phyloP scores from a whole-genome alignment of 2,113 vertebrate species.

The Phainopepla nitens region DNA sequence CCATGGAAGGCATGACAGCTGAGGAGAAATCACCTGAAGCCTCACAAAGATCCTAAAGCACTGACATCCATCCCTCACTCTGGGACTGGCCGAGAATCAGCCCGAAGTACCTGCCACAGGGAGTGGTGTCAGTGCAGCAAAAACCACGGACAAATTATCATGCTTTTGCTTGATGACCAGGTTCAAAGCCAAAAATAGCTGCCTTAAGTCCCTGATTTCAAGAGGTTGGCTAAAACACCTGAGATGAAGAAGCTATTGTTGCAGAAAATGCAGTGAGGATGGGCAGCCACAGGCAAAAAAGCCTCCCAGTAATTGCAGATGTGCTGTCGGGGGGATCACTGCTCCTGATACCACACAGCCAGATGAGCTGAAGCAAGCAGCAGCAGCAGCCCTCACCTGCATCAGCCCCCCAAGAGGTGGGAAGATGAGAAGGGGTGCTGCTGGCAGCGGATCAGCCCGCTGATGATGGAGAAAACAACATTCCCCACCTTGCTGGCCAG shows the following conservation, averaged over 20 bases:
- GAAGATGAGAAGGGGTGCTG: background rate
- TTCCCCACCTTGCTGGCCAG: rapidly evolving
- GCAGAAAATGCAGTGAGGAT: background rate
- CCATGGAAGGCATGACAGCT: rapidly evolving
- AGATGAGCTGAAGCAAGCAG: background rate
- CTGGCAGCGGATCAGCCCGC: background rate
- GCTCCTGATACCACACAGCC: background rate
- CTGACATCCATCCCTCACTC: background rate
- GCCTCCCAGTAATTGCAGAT: background rate
- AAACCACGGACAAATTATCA: background rate
- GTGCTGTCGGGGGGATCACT: background rate
- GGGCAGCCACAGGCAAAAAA: background rate
- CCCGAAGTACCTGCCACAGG: rapidly evolving
- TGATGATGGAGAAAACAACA: background rate
- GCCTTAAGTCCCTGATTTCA: background rate
- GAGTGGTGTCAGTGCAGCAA: background rate
- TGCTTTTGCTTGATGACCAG: background rate
- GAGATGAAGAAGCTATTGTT: background rate
- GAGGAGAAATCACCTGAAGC: background rate
- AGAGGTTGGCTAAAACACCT: background rate
- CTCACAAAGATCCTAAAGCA: background rate
- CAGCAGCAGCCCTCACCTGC: background rate
- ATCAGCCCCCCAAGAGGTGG: background rate
- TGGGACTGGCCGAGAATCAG: rapidly evolving
- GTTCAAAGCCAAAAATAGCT: background rate